Conservation (phyloP, 1,140 invertebrate genomes). For the Drosophila fuyamai region DNA sequence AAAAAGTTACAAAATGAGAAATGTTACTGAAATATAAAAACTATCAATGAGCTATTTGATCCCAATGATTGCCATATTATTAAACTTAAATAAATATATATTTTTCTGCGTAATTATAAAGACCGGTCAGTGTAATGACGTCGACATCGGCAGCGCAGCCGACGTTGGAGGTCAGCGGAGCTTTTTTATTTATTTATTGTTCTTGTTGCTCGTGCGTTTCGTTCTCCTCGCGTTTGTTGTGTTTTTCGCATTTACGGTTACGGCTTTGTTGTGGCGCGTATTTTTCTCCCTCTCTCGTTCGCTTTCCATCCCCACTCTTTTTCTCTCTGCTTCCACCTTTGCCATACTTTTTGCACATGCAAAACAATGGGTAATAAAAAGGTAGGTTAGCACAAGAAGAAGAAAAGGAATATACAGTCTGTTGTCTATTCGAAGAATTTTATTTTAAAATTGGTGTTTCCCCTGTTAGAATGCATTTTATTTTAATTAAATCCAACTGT, state of each 20-base stretch:
- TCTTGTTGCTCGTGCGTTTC: slow-evolving; percentile 34
- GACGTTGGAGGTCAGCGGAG: slow-evolving; percentile 44
- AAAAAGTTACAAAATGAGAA: too few relatives aligned
- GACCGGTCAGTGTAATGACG: slow-evolving; percentile 32
- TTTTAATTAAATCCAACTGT: too few relatives aligned
- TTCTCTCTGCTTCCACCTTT: slow-evolving; percentile 15
- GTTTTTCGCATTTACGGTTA: slow-evolving; percentile 44
- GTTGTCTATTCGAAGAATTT: too few relatives aligned
- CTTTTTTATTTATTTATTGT: slow-evolving; percentile 39
- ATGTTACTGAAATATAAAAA: too few relatives aligned
- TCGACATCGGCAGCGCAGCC: not conserved
- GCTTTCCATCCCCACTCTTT: not conserved
- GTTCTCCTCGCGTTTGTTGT: slow-evolving; percentile 51
- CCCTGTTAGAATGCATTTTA: too few relatives aligned
- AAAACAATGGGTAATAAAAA: slow-evolving; percentile 45
- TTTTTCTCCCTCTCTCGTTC: slow-evolving; percentile 2
- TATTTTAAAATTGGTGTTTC: too few relatives aligned
- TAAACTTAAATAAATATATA: too few relatives aligned
- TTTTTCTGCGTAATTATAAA: too few relatives aligned
- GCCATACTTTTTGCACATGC: slow-evolving; percentile 37
- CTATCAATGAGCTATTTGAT: too few relatives aligned
- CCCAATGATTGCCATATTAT: too few relatives aligned
- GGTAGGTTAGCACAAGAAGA: slow-evolving; percentile 2
- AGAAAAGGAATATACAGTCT: slow-evolving; percentile 8
- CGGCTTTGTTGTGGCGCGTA: slow-evolving; percentile 43